Evolutionary conservation across 1,140 invertebrate genomes (phyloP).

Genomic region (Macrostomum lignano): DNA sequence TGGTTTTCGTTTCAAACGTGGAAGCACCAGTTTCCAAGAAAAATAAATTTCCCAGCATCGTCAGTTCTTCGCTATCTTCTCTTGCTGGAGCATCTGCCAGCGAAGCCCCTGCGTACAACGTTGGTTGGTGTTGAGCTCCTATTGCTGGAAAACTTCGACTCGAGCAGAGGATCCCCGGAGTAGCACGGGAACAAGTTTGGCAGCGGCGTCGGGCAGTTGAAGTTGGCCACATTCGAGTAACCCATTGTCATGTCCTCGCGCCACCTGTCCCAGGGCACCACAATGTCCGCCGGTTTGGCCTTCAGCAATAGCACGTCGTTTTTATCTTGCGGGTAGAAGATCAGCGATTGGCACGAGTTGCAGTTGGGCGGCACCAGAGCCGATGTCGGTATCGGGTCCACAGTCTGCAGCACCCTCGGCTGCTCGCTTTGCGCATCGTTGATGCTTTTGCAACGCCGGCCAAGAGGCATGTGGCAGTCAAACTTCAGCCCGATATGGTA

Average conservation of each 20-base stretch:
- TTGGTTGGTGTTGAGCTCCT: no score
- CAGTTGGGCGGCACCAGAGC: slow-evolving; percentile 5
- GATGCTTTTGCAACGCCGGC: slow-evolving; percentile 1
- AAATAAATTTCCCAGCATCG: no score
- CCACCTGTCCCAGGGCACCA: slow-evolving; percentile 4
- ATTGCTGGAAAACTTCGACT: no score
- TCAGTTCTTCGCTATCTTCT: no score
- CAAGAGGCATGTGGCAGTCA: slow-evolving; percentile 2
- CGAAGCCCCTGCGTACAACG: no score
- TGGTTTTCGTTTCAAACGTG: no score
- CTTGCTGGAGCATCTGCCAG: no score
- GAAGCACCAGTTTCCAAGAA: no score
- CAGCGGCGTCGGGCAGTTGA: no score
- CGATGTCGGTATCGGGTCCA: background rate
- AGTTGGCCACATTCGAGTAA: no score
- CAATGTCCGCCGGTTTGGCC: slow-evolving; percentile 1
- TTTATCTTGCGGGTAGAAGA: slow-evolving; percentile 3
- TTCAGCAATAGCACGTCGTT: slow-evolving; percentile 4
- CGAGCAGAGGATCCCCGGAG: no score
- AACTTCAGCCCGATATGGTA: slow-evolving; percentile 4
- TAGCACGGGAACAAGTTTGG: no score
- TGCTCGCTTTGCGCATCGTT: slow-evolving; percentile 5
- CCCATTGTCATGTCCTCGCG: slow-evolving; percentile 2
- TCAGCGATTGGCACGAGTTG: slow-evolving; percentile 4
- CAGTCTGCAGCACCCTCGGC: background rate